Percentiles rank a stretch among this genome's conserved stretches.
Evolutionary conservation across 2,113 vertebrate species (phyloP).

Genomic region (Podilymbus podiceps): DNA sequence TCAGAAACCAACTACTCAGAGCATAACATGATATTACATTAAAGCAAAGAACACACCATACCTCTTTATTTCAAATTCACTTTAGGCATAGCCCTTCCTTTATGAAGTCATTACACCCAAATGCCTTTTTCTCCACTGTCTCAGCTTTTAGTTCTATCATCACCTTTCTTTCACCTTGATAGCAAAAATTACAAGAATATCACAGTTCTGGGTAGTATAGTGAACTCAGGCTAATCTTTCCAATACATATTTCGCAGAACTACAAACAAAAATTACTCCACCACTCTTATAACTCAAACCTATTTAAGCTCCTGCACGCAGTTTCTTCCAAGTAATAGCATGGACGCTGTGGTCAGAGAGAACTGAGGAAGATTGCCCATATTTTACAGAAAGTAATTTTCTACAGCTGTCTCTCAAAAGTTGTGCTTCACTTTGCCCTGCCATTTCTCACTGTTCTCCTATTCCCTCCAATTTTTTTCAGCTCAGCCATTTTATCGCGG

Average conservation of each 20-base stretch:
- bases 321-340: not conserved
- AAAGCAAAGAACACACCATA: not conserved
- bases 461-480: not conserved
- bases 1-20: not conserved
- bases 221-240: not conserved
- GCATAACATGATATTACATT: not conserved
- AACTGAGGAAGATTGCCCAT: not conserved
- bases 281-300: not conserved
- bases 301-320: not conserved
- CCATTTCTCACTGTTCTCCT: not conserved
- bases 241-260: not conserved
- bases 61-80: not conserved
- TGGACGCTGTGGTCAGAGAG: not conserved
- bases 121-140: not conserved
- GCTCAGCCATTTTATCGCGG: not conserved
- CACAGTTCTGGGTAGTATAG: not conserved
- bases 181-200: not conserved
- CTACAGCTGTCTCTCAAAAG: not conserved
- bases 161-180: not conserved
- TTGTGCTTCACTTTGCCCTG: not conserved
- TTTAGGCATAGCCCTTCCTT: not conserved
- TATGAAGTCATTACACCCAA: not conserved
- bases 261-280: not conserved
- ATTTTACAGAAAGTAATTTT: not conserved
- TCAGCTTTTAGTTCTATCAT: not conserved